Conservation (phyloP, 2,797 vertebrate species). For the Rallus crepitans region DNA sequence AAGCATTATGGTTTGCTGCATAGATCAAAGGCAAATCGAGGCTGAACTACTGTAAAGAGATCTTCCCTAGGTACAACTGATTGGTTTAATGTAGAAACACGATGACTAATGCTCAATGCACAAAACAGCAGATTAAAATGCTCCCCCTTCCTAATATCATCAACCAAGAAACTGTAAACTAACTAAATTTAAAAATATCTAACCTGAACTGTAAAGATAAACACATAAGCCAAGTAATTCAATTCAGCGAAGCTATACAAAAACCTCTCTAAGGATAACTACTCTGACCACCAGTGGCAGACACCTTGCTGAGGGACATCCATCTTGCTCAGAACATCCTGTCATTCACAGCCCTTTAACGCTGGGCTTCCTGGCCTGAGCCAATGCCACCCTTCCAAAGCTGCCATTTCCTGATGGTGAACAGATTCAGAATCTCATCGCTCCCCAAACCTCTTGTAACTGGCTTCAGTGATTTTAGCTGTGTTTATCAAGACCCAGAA, state of each 20-base stretch:
- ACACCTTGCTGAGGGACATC: background rate
- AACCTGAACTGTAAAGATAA: background rate
- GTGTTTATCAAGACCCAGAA: background rate
- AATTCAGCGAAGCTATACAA: background rate
- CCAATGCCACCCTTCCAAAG: background rate
- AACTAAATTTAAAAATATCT: background rate
- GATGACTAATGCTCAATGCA: background rate
- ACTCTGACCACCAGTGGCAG: background rate
- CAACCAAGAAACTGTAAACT: background rate
- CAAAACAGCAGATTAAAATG: background rate
- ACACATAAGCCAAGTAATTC: background rate
- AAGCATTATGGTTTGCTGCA: background rate
- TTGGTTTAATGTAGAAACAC: background rate
- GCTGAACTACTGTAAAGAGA: background rate
- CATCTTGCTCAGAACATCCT: background rate
- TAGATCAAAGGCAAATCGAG: background rate
- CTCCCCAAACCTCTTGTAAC: background rate
- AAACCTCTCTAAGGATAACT: background rate
- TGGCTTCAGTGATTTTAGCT: background rate
- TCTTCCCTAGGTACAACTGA: background rate
- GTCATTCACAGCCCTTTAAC: background rate
- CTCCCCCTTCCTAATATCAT: background rate
- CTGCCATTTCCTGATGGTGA: background rate
- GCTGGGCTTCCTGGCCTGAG: background rate
- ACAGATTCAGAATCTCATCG: background rate